These are phyloP conservation scores for Thumatha senex DNA, from an alignment of 2,888 invertebrate genomes.

Conservation along the genomic window DNA sequence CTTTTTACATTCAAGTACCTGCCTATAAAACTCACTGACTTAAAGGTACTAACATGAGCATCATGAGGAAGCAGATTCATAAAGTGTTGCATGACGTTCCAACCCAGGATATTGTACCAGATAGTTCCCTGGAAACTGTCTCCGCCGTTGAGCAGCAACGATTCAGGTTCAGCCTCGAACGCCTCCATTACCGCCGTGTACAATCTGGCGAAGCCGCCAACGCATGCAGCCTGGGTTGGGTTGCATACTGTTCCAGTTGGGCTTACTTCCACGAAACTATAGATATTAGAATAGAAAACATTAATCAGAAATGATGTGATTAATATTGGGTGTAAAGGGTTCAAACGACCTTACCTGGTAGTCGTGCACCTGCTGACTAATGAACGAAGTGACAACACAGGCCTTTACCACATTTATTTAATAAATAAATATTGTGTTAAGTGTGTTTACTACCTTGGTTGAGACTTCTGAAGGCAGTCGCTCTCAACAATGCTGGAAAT, in stretches of 20 bases:
- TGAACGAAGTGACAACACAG: no score
- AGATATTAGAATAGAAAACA: no score
- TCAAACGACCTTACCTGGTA: no score
- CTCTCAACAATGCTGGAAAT: no score
- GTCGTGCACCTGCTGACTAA: no score
- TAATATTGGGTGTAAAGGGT: no score
- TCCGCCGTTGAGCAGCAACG: constrained; percentile 86
- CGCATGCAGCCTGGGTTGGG: constrained; percentile 73
- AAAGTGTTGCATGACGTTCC: constrained; percentile 89
- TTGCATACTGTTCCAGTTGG: constrained; percentile 82
- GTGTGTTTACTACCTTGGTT: no score
- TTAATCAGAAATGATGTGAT: no score
- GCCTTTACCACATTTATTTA: no score
- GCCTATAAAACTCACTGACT: neutral
- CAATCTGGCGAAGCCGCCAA: constrained; percentile 88
- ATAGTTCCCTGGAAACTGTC: constrained; percentile 87
- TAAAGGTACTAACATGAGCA: constrained; percentile 85
- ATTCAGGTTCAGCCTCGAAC: constrained; percentile 83
- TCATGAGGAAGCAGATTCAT: constrained; percentile 91
- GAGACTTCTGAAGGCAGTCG: no score
- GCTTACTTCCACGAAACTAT: constrained; percentile 86
- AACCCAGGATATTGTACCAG: constrained; percentile 90
- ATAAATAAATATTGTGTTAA: no score
- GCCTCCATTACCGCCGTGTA: constrained; percentile 81
- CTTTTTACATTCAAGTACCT: no score